Evolutionary conservation across 2,113 vertebrate genomes (phyloP).

Genomic region (Sphyrna mokarran): DNA sequence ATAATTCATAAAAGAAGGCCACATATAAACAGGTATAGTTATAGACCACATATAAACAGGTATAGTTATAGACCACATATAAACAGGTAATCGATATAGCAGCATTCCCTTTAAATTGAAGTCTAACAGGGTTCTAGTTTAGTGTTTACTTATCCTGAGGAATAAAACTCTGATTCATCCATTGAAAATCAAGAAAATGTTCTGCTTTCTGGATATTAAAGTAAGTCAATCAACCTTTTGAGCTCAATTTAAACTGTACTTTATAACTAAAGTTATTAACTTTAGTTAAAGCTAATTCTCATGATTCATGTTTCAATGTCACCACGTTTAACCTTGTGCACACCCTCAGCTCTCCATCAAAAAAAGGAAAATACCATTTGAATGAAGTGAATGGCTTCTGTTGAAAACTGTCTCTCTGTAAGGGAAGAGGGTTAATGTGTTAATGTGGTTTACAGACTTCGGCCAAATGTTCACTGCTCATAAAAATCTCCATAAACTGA

Average conservation of each 20-base stretch:
- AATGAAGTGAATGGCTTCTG: background rate
- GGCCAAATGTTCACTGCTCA: conserved; percentile 12
- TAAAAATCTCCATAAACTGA: conserved; percentile 23
- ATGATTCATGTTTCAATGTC: background rate
- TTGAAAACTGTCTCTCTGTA: background rate
- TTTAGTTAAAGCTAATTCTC: background rate
- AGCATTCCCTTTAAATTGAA: background rate
- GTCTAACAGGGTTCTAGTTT: background rate
- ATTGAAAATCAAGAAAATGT: background rate
- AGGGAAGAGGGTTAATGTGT: conserved; percentile 21
- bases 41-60: too few relatives aligned
- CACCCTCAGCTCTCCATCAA: background rate
- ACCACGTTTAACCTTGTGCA: background rate
- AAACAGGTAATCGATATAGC: background rate
- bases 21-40: too few relatives aligned
- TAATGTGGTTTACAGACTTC: conserved; percentile 32
- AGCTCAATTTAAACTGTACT: background rate
- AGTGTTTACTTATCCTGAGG: background rate
- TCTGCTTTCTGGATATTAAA: background rate
- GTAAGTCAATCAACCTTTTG: background rate
- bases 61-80: background rate
- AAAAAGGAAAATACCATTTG: background rate
- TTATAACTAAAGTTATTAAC: background rate
- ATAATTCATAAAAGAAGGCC: background rate
- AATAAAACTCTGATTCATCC: background rate